Evolutionary conservation across 2,797 vertebrate genomes (phyloP).

Genomic region (Poliocrania exsul): DNA sequence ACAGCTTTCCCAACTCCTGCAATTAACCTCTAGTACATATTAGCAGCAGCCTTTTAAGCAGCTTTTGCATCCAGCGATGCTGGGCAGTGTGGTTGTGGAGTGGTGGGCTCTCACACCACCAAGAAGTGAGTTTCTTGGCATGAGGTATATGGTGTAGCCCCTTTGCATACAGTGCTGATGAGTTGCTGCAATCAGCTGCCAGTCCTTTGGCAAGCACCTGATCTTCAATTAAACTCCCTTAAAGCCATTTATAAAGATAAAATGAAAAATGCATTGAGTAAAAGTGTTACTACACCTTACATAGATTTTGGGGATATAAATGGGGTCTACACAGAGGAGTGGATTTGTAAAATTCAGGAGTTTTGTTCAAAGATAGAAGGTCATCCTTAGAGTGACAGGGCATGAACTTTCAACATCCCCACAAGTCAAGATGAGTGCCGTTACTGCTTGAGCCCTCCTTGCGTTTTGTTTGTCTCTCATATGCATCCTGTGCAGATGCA

Average conservation of each 20-base stretch:
- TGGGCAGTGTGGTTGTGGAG: rapidly evolving
- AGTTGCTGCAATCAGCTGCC: not conserved
- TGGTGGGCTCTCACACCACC: not conserved
- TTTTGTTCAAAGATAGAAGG: not conserved
- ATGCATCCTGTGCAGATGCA: not conserved
- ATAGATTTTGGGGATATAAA: not conserved
- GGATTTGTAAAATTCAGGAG: rapidly evolving
- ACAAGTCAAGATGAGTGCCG: not conserved
- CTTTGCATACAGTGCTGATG: not conserved
- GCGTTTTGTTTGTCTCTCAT: not conserved
- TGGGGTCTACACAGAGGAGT: not conserved
- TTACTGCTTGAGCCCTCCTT: not conserved
- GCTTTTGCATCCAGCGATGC: not conserved
- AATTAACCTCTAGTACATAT: conserved; percentile 52
- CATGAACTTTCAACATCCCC: not conserved
- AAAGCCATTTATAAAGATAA: not conserved
- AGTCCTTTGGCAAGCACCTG: not conserved
- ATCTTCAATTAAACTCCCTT: not conserved
- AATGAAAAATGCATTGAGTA: rapidly evolving
- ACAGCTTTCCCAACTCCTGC: conserved; percentile 34
- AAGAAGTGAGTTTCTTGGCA: not conserved
- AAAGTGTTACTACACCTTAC: not conserved
- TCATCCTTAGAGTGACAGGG: not conserved
- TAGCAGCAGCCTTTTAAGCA: not conserved
- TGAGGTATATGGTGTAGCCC: not conserved